Conservation (phyloP, 2,797 vertebrate genomes). For the Huso huso region DNA sequence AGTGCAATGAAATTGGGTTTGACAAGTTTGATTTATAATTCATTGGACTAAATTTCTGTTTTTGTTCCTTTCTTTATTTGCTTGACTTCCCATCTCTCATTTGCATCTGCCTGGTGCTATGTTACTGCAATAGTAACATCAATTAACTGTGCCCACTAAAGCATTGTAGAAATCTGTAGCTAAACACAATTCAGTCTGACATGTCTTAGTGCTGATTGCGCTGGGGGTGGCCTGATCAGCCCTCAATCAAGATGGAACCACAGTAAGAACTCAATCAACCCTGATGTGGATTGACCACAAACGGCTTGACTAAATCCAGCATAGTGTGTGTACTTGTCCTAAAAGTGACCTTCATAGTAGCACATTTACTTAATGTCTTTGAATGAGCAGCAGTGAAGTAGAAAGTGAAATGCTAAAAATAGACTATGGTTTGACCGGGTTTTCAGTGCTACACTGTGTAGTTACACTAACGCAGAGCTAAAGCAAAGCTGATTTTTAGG, state of each 20-base stretch:
- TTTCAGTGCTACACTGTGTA: neutral
- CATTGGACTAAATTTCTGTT: too few relatives aligned
- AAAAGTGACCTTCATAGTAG: neutral
- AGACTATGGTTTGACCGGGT: neutral
- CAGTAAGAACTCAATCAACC: neutral
- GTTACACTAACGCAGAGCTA: neutral
- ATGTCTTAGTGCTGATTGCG: neutral
- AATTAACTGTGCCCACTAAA: too few relatives aligned
- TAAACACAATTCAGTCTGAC: too few relatives aligned
- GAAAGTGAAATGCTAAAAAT: neutral
- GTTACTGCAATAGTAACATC: too few relatives aligned
- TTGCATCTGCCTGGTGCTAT: too few relatives aligned
- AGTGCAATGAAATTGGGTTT: too few relatives aligned
- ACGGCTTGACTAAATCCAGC: neutral
- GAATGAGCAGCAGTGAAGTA: neutral
- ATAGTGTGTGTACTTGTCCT: neutral
- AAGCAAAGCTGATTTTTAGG: neutral
- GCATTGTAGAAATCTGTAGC: too few relatives aligned
- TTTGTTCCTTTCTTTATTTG: too few relatives aligned
- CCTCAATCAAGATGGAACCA: neutral
- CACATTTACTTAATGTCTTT: neutral
- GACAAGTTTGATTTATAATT: too few relatives aligned
- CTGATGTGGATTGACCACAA: neutral
- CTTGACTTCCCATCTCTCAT: too few relatives aligned
- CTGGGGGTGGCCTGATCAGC: neutral